Base-by-base conservation (phyloP, 2,888 invertebrate species). In the Frankliniella intonsa region DNA sequence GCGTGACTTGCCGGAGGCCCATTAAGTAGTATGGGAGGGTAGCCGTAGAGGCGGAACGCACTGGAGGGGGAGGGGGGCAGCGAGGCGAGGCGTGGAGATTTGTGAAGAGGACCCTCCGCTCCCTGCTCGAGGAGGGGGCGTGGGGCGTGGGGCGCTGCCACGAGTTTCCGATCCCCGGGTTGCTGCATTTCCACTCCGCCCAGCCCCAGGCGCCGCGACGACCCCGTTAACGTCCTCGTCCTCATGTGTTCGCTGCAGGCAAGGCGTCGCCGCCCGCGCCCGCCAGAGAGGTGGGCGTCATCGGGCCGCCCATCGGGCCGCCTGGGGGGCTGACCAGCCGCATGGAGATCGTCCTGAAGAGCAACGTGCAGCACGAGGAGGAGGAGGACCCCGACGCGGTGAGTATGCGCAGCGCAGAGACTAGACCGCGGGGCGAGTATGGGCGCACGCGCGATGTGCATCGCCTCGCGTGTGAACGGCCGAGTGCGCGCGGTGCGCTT, bases 311-410 rank as follows among this genome's bases (percentile, higher is more conserved):
- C 38, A 38, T 55, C 11, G 69, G 69, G 11, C 69, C 69, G 22
- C 69, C 69, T 1, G 69, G 69, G 12, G 69, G 69, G 22, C 69
- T 76, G 25, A 76, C 69, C 25, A 76, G 69, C 69, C 69, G 69
- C 22, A 76, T 76, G 69, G 69, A 76, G 69, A 76, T 76, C 69
- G 25, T 76, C 69, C 25, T 76, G 22, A n/a, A 76, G 69, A 10
- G 62, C 62, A 62, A 62, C 62, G 62, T 62, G 19, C 11, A 7
- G 14, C 7, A 88, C 83, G 86, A 89, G 86, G 90, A 90, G 86
- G 90, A 90, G 89, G 90, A 90, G 85, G 88, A 89, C 87, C 89
- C 89, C 86, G 86, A 87, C 84, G 69, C 8, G 11, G 22, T 76
- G 69, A 55, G 55, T 55, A 5, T 55, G 17, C 19, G n/a, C 12